A percentile compares a stretch with the other conserved stretches of the same genome.
Conservation (phyloP, 2,113 vertebrate species). For the Myotis lucifugus region DNA sequence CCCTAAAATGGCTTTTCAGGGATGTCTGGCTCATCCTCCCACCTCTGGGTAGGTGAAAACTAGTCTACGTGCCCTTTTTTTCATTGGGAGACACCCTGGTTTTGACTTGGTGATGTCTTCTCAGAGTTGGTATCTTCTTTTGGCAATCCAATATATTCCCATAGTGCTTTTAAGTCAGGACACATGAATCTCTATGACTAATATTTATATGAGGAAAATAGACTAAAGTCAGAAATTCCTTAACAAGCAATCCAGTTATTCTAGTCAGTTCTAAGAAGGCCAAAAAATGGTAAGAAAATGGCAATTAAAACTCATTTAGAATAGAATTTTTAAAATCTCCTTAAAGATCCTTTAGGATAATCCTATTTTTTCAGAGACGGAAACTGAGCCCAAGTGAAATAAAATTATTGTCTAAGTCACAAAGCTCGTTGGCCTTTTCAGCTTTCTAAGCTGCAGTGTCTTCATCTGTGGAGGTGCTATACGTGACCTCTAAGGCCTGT, state of each 20-base stretch:
- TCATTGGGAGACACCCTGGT: neutral
- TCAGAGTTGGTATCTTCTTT: neutral
- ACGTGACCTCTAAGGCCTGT: fast-evolving
- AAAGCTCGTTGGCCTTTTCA: neutral
- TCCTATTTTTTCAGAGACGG: conserved; percentile 7
- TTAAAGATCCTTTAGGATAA: neutral
- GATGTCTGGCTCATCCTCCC: neutral
- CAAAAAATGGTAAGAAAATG: neutral
- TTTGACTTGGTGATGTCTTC: neutral
- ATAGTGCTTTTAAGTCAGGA: neutral
- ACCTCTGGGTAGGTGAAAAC: neutral
- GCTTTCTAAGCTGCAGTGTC: neutral
- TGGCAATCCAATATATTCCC: neutral
- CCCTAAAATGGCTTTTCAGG: conserved; percentile 9
- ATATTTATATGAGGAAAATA: neutral
- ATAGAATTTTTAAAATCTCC: neutral
- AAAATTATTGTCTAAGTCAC: neutral
- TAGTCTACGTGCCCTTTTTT: neutral
- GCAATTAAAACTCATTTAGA: neutral
- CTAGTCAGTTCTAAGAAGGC: conserved; percentile 2
- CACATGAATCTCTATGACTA: neutral
- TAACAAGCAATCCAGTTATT: conserved; percentile 11
- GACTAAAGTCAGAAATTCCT: neutral
- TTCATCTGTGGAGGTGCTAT: neutral
- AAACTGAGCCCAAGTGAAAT: neutral